Base-by-base conservation (phyloP, 2,113 vertebrate species). In the Phalacrocorax pelagicus region DNA sequence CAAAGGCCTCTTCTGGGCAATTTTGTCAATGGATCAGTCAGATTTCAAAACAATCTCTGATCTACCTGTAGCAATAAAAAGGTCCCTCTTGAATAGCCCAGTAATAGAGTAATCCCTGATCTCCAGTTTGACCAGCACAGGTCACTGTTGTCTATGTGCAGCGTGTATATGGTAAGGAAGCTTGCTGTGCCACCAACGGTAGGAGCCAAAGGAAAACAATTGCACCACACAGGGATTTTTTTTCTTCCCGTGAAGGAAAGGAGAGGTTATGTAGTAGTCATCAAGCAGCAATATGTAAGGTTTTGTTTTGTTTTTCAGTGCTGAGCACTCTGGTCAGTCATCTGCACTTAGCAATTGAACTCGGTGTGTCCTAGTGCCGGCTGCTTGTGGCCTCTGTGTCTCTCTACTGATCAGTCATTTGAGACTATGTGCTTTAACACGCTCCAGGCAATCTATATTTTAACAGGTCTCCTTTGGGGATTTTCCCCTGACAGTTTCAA, bases 291-390 rank as follows among this genome's bases (percentile, higher is more conserved):
- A 0, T 32, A 59, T 61, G 27, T 15, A 55, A 67, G 52, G 55
- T 63, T 88, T 86, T 10, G 44, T 12, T 61, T 72, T 61, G 47
- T 2, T 82, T 73, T 17, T 55, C 26, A 8, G 38, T 27, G 40
- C 26, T 55, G 62, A 92, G 82, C 74, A 88, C 26, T 58, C 32
- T 47, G 71, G 32, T 34, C 59, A 51, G 55, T n/a, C 3, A 19
- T 18, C 80, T 0, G 0, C 46, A 17, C 26, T 63, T 40, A 34
- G 71, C 49, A 44, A 10, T 51, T 77, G 65, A 55, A 24, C 58
- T n/a, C 3, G 0, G 4, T 3, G 29, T 46, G 55, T 47, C 70
- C 44, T 9, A 3, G 22, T 14, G 78, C 83, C 2, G 4, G 40
- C 51, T 95, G 40, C 69, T 62, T 15, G 65, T 32, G 65, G 51